Percentiles rank a stretch among this genome's conserved stretches.
Conservation (phyloP, 1,140 invertebrate genomes). For the Hypothenemus hampei region DNA sequence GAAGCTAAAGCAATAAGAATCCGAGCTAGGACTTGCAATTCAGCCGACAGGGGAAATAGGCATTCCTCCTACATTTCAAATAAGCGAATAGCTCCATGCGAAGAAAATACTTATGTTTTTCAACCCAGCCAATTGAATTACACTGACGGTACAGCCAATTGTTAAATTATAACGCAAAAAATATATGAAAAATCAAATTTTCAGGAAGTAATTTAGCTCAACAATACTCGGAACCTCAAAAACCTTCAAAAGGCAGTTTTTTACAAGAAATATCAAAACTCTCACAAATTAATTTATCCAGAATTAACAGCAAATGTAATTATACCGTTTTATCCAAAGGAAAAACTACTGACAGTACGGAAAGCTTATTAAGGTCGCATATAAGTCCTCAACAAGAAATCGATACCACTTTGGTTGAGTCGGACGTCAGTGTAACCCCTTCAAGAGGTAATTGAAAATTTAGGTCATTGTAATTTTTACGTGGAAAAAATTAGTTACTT, state of each 20-base stretch:
- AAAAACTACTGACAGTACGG: conserved; percentile 60
- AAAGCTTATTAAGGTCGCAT: conserved; percentile 52
- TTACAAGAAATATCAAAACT: conserved; percentile 66
- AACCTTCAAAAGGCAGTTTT: conserved; percentile 31
- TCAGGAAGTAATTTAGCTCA: conserved; percentile 30
- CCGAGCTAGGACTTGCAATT: conserved; percentile 39
- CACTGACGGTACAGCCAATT: conserved; percentile 44
- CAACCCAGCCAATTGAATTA: conserved; percentile 46
- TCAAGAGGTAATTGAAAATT: conserved; percentile 32
- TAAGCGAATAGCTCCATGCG: conserved; percentile 42
- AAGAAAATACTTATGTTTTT: conserved; percentile 47
- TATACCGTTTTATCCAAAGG: conserved; percentile 62
- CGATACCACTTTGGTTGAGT: conserved; percentile 26
- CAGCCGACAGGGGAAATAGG: conserved; percentile 40
- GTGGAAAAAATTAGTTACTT: neutral
- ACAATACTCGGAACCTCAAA: conserved; percentile 28
- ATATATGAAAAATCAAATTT: neutral
- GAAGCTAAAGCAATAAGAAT: conserved; percentile 40
- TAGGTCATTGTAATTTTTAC: neutral
- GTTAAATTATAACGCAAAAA: neutral
- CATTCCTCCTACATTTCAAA: conserved; percentile 46
- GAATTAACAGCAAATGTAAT: conserved; percentile 63
- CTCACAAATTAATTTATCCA: conserved; percentile 66
- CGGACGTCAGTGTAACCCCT: conserved; percentile 35
- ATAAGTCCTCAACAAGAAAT: conserved; percentile 29